These are phyloP conservation scores for Eulacestoma nigropectus DNA, from an alignment of 2,113 vertebrate species.

Conservation along the genomic window DNA sequence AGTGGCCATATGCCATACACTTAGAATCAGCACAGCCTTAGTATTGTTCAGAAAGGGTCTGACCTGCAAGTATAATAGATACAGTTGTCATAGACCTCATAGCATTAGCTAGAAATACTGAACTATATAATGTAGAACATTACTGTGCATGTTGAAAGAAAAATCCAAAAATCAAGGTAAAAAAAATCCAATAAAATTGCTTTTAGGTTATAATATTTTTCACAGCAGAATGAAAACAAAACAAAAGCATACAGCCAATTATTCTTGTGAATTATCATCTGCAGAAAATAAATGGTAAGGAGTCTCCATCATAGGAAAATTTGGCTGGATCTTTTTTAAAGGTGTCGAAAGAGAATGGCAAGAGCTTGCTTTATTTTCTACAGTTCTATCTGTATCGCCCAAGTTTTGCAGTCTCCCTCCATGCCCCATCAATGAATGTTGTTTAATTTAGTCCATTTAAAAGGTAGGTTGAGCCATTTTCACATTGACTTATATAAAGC, in stretches of 20 bases:
- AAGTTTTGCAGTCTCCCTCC: background rate
- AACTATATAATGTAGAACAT: background rate
- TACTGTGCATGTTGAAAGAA: background rate
- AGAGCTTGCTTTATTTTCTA: background rate
- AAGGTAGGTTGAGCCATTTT: conserved; percentile 16
- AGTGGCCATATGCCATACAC: background rate
- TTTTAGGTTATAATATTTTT: background rate
- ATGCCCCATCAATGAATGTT: background rate
- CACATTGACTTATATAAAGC: conserved; percentile 15
- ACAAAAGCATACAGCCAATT: background rate
- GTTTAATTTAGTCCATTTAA: conserved; percentile 39
- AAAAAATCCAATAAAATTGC: background rate
- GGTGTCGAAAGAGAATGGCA: background rate
- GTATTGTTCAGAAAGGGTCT: background rate
- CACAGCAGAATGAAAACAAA: background rate
- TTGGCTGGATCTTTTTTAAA: background rate
- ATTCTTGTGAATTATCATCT: background rate
- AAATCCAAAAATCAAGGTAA: background rate
- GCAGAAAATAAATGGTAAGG: background rate
- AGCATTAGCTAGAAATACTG: background rate
- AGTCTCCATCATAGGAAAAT: background rate
- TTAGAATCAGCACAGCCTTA: background rate
- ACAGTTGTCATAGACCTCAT: background rate
- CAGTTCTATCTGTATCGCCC: background rate
- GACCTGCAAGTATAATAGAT: background rate